Evolutionary conservation across 2,113 vertebrate species (phyloP).

Genomic region (Brachypodius melanocephalos): DNA sequence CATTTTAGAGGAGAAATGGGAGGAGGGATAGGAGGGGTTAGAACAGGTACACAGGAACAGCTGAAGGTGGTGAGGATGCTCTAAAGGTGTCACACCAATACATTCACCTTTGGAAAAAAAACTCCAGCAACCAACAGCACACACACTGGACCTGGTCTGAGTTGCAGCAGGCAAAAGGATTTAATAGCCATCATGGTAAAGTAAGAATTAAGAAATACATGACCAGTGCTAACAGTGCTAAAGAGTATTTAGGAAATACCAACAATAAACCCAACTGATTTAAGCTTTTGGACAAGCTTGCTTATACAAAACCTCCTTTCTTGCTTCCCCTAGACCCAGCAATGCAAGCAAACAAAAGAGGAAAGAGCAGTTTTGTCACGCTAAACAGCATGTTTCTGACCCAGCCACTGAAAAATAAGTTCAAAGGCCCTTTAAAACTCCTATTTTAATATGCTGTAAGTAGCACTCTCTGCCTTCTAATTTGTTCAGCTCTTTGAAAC

Average conservation of each 20-base stretch:
- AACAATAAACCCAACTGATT: neutral
- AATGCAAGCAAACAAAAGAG: neutral
- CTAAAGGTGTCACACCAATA: neutral
- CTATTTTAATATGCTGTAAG: neutral
- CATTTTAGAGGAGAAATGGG: neutral
- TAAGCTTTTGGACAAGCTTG: neutral
- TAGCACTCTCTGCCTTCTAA: constrained; percentile 43
- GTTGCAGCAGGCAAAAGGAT: neutral
- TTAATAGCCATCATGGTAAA: neutral
- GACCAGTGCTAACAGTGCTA: neutral
- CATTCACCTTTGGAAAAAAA: neutral
- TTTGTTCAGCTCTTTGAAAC: constrained; percentile 57
- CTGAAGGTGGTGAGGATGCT: neutral
- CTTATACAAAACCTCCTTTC: neutral
- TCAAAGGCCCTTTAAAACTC: constrained; percentile 42
- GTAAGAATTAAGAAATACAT: neutral
- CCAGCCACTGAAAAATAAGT: neutral
- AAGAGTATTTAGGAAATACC: neutral
- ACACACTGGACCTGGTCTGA: neutral
- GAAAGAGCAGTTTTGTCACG: neutral
- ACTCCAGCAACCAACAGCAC: neutral
- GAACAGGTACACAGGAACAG: neutral
- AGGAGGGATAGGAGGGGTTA: neutral
- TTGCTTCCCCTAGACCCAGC: neutral
- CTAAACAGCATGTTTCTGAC: constrained; percentile 11